Base-by-base conservation (phyloP, 2,113 vertebrate species). In the Tragelaphus imberbis region DNA sequence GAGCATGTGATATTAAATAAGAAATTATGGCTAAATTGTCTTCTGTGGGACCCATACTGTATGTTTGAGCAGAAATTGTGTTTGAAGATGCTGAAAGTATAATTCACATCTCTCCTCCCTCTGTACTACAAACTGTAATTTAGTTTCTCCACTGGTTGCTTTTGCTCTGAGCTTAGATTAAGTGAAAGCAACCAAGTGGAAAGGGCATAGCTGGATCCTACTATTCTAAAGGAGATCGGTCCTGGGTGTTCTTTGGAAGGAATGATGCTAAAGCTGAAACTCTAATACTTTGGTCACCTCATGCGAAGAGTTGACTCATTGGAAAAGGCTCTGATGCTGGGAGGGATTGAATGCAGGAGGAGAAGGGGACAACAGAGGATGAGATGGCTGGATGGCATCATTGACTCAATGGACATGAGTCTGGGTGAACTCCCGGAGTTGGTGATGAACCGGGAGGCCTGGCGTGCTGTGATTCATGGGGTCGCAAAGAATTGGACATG, bases 401-500 rank as follows among this genome's bases (percentile, higher is more conserved):
- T 0, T 30, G 27, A 30, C 12, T 61, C 27, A 6, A 14, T 14
- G 27, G 59, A 28, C 12, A 28, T 30, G 13, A 30, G 59, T 61
- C 6, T 61, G 27, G 12, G 59, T 61, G 28, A 61, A 61, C 12
- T 6, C 13, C 13, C 0, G 27, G 59, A 61, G 13, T 30, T 61
- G 59, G 59, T 61, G 59, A 61, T 30, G 2, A 13, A 7, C 28
- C 14, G 28, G 5, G 13, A 61, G 28, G 59, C 59, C 28, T 30
- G 6, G 59, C 0, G 0, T 63, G 28, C 59, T 63, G 59, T 2
- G 28, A 7, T 15, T 7, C 13, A 30, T 3, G 59, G 59, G 13
- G 59, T 63, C 0, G 0, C 59, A 63, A 63, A 30, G 59, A 63
- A 6, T 63, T 1, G 2, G 59, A 63, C 6, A 63, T 0, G 0